These are phyloP conservation scores for Drosophila trapezifrons DNA, from an alignment of 1,140 invertebrate species.

Conservation along the genomic window DNA sequence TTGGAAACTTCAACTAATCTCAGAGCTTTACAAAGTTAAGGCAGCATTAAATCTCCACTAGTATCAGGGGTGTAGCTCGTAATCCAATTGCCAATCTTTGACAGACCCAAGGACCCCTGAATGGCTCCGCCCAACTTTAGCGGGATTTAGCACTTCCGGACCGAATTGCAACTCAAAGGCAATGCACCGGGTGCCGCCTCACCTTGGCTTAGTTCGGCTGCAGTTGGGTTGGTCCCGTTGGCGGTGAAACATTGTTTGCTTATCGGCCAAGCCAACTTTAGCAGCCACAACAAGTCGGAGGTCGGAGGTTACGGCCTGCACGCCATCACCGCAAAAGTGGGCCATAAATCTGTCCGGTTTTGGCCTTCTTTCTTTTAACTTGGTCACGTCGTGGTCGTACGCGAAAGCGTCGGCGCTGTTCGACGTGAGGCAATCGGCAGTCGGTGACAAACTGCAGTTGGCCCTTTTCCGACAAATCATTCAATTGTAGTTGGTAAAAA, in stretches of 20 bases:
- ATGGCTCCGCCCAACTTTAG: slow-evolving; percentile 10
- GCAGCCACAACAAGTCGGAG: slow-evolving; percentile 63
- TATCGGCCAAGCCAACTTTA: slow-evolving; percentile 61
- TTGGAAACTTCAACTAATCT: not conserved
- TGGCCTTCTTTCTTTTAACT: slow-evolving; percentile 26
- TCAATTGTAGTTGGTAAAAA: slow-evolving; percentile 15
- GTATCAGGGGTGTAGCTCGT: not conserved
- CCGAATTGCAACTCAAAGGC: slow-evolving; percentile 16
- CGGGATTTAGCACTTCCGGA: slow-evolving; percentile 30
- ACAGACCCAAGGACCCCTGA: not conserved
- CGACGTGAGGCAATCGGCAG: slow-evolving; percentile 16
- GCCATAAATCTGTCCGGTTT: slow-evolving; percentile 37
- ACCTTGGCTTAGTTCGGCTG: slow-evolving; percentile 69
- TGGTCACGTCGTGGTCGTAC: slow-evolving; percentile 19
- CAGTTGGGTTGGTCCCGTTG: slow-evolving; percentile 1
- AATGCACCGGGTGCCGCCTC: slow-evolving; percentile 26
- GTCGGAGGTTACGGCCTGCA: slow-evolving; percentile 48
- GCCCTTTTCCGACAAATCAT: slow-evolving; percentile 22
- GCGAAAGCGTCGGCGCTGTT: slow-evolving; percentile 1
- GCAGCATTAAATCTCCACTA: not conserved
- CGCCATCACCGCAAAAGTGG: slow-evolving; percentile 34
- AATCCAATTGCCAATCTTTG: not conserved
- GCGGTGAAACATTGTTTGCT: slow-evolving; percentile 41
- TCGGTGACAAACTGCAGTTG: slow-evolving; percentile 31
- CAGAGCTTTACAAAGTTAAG: not conserved